Base-by-base conservation (phyloP, 92 coral and sea anemone genomes). In the Porites lobata region DNA sequence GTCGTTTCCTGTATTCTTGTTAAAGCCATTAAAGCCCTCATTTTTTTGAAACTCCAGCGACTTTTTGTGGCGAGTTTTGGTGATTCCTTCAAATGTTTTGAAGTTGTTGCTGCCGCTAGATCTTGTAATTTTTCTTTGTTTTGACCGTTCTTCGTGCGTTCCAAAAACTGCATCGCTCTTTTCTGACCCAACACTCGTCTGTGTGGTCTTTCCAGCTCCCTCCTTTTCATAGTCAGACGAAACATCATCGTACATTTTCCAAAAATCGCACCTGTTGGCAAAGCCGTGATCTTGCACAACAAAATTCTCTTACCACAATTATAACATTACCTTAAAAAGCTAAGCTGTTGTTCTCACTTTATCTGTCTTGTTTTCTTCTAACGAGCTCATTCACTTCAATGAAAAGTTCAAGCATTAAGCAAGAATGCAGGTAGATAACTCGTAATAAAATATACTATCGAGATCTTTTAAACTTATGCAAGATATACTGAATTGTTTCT, bases 241-340 rank as follows among this genome's bases (percentile, higher is more conserved):
- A 19, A 69, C 38, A 51, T 54, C 68, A 17, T 81, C 20, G 13
- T 58, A 24, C 77, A 81, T 81, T 69, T n/a, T 69, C 19, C 19
- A 8, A 76, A 76, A 75, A 21, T 53, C 19, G 2, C 63, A 53
- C 50, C 19, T 12, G 52, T 17, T 15, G 51, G 15, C 3, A 58
- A 58, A 12, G 20, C 9, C 10, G 66, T 58, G 1, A 14, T 26
- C 22, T 18, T 15, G 18, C 22, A n/a, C 43, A 20, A 53, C 47
- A 72, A 47, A 11, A 50, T 13, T 14, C 58, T 38, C 58, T 18
- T 9, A 8, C 19, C 56, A 52, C 21, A 21, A 75, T 9, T 57
- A 56, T 24, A 13, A 59, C 57, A 38, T 3, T 43, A 19, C 18
- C 82, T 64, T 32, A 24, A 8, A 20, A 62, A 78, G 71, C 58